Percentiles rank a stretch among this genome's conserved stretches.
phyloP scores from a whole-genome alignment of 2,113 vertebrate species.

The Gopherus flavomarginatus region DNA sequence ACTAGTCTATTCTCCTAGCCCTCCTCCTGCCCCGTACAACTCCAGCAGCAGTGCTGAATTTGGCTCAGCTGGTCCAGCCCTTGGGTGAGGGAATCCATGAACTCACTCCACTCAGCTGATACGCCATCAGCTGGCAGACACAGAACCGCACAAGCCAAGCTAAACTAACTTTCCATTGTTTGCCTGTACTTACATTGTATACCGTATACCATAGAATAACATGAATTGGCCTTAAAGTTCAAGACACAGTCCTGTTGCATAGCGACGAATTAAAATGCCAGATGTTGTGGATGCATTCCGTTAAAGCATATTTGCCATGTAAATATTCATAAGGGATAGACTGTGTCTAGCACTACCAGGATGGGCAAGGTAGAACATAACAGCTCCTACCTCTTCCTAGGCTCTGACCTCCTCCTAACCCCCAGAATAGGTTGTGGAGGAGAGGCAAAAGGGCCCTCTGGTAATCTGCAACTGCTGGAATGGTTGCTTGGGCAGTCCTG shows the following conservation, averaged over 20 bases:
- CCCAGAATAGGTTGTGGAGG: neutral
- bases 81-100: neutral
- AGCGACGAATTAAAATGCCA: neutral
- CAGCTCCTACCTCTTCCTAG: neutral
- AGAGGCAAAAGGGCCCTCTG: neutral
- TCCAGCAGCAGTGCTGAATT: neutral
- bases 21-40: neutral
- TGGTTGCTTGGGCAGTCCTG: neutral
- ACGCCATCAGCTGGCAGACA: neutral
- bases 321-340: neutral
- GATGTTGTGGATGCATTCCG: neutral
- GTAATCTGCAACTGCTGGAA: neutral
- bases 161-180: neutral
- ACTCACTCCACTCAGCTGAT: neutral
- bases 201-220: neutral
- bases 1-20: neutral
- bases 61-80: neutral
- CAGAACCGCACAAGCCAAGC: neutral
- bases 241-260: neutral
- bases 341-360: neutral
- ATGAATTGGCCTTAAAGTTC: neutral
- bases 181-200: neutral
- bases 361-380: neutral
- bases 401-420: neutral
- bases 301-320: neutral